Conservation (phyloP, 2,888 invertebrate genomes). For the Heliconius sara region DNA sequence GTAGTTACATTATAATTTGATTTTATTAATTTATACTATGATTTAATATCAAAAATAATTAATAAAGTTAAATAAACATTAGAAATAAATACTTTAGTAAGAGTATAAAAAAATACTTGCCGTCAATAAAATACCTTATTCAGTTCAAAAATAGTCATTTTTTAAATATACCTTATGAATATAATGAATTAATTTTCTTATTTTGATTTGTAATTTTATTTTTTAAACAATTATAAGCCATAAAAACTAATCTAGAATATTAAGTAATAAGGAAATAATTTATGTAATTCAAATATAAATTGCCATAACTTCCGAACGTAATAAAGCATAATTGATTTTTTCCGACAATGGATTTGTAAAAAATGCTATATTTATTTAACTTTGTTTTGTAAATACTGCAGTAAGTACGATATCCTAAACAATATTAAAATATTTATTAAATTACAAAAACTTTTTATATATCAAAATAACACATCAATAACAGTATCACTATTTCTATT, state of each 20-base stretch:
- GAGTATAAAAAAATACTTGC: no score
- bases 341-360: conserved; percentile 44
- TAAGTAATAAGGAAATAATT: background rate
- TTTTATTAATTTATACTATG: no score
- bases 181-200: background rate
- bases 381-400: conserved; percentile 49
- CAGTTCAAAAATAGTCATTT: background rate
- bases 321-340: conserved; percentile 50
- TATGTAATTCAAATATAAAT: background rate
- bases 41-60: no score
- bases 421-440: conserved; percentile 2
- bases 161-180: background rate
- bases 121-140: background rate
- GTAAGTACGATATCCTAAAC: conserved; percentile 34
- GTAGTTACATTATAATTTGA: no score
- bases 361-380: conserved; percentile 47
- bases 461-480: background rate
- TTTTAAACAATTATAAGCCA: no score
- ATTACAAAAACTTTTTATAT: background rate
- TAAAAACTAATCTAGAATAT: background rate
- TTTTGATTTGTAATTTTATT: no score
- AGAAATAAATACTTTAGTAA: no score
- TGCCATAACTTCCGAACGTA: conserved; percentile 44
- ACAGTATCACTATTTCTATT: background rate
- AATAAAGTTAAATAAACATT: no score